Conservation (phyloP, 2,888 invertebrate genomes). For the Caprella mutica region DNA sequence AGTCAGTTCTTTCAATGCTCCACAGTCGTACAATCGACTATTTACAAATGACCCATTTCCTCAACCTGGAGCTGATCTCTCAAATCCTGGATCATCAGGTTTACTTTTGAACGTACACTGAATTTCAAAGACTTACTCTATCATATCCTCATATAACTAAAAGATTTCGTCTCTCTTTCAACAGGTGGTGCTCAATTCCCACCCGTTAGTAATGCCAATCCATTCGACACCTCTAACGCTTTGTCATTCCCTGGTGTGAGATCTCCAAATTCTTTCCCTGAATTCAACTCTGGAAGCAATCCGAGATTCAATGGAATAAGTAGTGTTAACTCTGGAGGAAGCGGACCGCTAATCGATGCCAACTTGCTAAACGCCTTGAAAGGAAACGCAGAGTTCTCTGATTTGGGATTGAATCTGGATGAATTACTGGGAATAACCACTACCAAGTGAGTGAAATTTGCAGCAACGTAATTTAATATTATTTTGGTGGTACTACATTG, state of each 20-base stretch:
- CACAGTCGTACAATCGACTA: not conserved
- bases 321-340: no score
- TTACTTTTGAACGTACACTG: no score
- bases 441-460: no score
- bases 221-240: not conserved
- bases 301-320: no score
- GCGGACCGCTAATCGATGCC: not conserved
- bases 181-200: not conserved
- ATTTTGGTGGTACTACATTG: no score
- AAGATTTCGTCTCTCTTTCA: no score
- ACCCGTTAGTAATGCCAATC: not conserved
- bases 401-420: constrained; percentile 6
- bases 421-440: constrained; percentile 8
- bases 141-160: no score
- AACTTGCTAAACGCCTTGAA: constrained; percentile 6
- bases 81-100: constrained; percentile 3
- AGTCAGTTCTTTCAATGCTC: not conserved
- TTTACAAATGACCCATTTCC: constrained; percentile 1
- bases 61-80: not conserved
- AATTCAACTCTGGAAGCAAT: not conserved
- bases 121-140: no score
- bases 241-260: not conserved
- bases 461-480: no score
- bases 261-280: not conserved
- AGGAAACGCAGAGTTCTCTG: constrained; percentile 4